A percentile compares a stretch with the other conserved stretches of the same genome.
phyloP scores from a whole-genome alignment of 2,113 vertebrate species.

The Mastomys coucha region DNA sequence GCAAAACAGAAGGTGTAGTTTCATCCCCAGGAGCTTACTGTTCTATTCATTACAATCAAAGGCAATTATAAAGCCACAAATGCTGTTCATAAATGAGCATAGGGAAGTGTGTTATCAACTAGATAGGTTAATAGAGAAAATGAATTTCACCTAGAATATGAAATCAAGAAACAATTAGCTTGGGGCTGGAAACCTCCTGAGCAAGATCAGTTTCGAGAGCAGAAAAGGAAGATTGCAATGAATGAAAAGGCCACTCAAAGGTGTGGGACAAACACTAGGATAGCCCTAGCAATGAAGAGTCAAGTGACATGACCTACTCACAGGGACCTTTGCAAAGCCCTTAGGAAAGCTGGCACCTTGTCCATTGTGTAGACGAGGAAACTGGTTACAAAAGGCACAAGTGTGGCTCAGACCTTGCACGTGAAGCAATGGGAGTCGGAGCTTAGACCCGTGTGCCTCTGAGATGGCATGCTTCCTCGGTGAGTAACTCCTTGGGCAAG shows the following conservation, averaged over 20 bases:
- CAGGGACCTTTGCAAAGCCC: background rate
- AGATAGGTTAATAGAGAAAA: constrained; percentile 4
- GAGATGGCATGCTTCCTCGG: constrained; percentile 13
- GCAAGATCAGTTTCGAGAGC: constrained; percentile 26
- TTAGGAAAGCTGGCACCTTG: background rate
- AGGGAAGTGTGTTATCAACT: background rate
- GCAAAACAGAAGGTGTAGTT: background rate
- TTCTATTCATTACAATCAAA: constrained; percentile 54
- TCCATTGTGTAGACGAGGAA: constrained; percentile 44
- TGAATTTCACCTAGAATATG: constrained; percentile 19
- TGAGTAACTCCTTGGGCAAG: constrained; percentile 44
- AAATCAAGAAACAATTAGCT: background rate
- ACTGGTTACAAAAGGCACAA: background rate
- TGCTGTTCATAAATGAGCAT: constrained; percentile 8
- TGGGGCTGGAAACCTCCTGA: background rate
- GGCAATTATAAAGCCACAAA: constrained; percentile 27
- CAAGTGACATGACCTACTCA: background rate
- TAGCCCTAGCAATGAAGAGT: background rate
- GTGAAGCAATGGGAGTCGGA: constrained; percentile 13
- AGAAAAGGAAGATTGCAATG: background rate
- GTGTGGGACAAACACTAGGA: background rate
- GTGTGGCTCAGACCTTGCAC: background rate
- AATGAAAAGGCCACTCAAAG: background rate
- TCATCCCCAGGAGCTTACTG: constrained; percentile 23
- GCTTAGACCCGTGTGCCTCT: background rate